Evolutionary conservation across 2,797 vertebrate genomes (phyloP), one percentile per base, ranked within the genome.

Genomic region (Eutrigla gurnardus): DNA sequence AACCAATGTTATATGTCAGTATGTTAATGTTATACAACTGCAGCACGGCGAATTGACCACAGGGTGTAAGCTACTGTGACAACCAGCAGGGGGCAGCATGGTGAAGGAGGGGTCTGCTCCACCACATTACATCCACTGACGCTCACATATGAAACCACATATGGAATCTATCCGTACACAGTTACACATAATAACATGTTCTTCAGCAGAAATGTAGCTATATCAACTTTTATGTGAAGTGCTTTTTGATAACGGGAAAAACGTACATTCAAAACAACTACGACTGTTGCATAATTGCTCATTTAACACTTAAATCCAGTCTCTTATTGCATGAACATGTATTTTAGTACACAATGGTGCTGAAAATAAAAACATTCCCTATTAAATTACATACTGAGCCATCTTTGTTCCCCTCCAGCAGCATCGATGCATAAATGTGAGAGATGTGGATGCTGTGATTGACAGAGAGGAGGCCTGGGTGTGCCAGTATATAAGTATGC

Each of bases 1-100:
- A 75, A 25, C 14, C 39, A 14, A 54, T 3, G 6, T 5, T 33
- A 5, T 35, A 32, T 7, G 6, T 35, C 35, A 35, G 10, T 54
- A 32, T 14, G 6, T 35, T 54, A 35, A 13, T 35, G 67, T 64
- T 65, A 60, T 1, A 73, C 54, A 72, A 83, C 53, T 74, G 70
- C 65, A 70, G 58, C 68, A 62, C 39, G 52, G 35, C 55, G 0
- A 71, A 37, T 8, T 32, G 18, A 67, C 13, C 49, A 75, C 60
- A 35, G 32, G 33, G 53, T 89, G 86, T 32, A 82, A 14, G 43
- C 60, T 13, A 33, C 8, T 0, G 2, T 15, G 9, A 13, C 0
- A 25, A 36, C 89, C 91, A 90, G 85, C 83, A 91, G 91, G 81
- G 78, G 82, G 90, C 82, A 87, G 82, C 81, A 87, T 66, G 55